These are phyloP conservation scores for Globodera rostochiensis DNA, from an alignment of 1,140 invertebrate genomes.

Conservation along the genomic window DNA sequence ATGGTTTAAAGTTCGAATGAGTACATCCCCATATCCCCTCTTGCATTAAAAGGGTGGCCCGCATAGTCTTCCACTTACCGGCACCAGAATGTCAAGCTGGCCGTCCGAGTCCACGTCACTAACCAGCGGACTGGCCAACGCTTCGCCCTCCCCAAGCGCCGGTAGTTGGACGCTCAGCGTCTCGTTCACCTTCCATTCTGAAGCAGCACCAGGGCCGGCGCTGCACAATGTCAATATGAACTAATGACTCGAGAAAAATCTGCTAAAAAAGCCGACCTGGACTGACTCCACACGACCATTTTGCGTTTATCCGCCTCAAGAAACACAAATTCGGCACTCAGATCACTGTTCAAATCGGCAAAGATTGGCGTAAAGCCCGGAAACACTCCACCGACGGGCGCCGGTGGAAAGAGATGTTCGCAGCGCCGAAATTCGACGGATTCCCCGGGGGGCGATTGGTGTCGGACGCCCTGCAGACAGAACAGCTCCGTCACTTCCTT, in stretches of 20 bases:
- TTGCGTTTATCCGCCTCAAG: constrained; percentile 32
- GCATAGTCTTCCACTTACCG: constrained; percentile 41
- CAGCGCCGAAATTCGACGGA: constrained; percentile 25
- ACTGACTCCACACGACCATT: constrained; percentile 47
- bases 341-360: constrained; percentile 54
- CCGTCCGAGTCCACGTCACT: constrained; percentile 57
- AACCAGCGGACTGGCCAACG: constrained; percentile 53
- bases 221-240: constrained; percentile 16
- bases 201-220: not conserved
- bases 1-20: too few species aligned
- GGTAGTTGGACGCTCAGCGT: constrained; percentile 34
- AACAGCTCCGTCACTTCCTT: constrained; percentile 16
- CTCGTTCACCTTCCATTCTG: constrained; percentile 37
- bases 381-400: constrained; percentile 26
- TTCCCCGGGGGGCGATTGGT: constrained; percentile 8
- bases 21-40: too few species aligned
- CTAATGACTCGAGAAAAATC: not conserved
- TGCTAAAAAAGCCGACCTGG: not conserved
- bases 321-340: constrained; percentile 59
- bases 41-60: constrained; percentile 5
- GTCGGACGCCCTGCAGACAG: constrained; percentile 27
- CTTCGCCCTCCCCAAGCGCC: constrained; percentile 31
- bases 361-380: constrained; percentile 55
- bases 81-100: constrained; percentile 55
- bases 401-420: constrained; percentile 29